Base-by-base conservation (phyloP, 2,113 vertebrate genomes). In the Hypocryptadius cinnamomeus region DNA sequence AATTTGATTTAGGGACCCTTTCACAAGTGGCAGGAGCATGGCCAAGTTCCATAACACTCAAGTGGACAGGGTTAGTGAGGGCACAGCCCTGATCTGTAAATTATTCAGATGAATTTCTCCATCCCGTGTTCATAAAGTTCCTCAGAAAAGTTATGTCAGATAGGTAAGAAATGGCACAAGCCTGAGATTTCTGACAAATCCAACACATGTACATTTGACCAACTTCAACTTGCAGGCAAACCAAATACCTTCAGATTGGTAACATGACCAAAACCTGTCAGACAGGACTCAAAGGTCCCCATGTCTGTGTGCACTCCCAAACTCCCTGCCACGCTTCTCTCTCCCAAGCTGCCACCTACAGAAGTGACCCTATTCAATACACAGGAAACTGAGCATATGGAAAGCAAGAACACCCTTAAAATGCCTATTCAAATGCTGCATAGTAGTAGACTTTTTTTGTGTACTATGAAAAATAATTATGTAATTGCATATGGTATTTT, bases 321-420 rank as follows among this genome's bases (percentile, higher is more conserved):
- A 20, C 6, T 70, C 64, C 3, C 1, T 31, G 40, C 9, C 53
- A 60, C 0, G 0, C 13, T 84, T 33, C 33, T 21, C 15, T 54
- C 59, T 72, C 45, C 45, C 61, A 30, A 54, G 37, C 10, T 60
- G 37, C 68, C n/a, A 37, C 47, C 45, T 65, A 65, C 4, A 88
- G 48, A 79, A 76, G 45, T 4, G 2, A 88, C 53, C 17, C 15
- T 21, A 14, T 18, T 54, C 27, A 25, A 53, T 11, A 44, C 8
- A 42, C 11, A 68, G 40, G 21, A 87, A 71, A 5, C 17, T 4
- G 0, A 45, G 31, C 11, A 56, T 40, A 69, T 14, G 54, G 48
- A 72, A 89, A 79, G n/a, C 31, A 85, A 68, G 11, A 69, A 42
- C 21, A 80, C 10, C 7, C 42, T 88, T 66, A 50, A 64, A 88